Evolutionary conservation across 2,113 vertebrate genomes (phyloP).

Genomic region (Oryzias curvinotus): DNA sequence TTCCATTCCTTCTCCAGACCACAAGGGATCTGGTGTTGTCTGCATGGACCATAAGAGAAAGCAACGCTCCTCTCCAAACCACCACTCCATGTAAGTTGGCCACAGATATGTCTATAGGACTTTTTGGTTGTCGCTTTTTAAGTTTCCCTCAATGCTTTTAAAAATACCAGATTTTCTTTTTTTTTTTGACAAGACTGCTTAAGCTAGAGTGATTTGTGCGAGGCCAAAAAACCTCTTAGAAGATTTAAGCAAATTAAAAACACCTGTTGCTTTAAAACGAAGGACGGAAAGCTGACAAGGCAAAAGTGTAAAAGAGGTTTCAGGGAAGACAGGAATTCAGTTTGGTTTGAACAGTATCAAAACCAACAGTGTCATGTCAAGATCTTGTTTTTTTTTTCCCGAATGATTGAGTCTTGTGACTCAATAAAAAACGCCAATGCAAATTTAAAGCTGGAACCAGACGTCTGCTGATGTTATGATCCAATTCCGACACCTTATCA

Average conservation of each 20-base stretch:
- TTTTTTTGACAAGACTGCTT: background rate
- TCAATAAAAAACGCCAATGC: slow-evolving; percentile 24
- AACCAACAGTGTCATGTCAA: background rate
- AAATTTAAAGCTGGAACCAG: slow-evolving; percentile 18
- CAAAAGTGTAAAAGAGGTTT: slow-evolving; percentile 4
- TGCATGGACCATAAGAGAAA: slow-evolving; percentile 55
- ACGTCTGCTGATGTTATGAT: slow-evolving; percentile 32
- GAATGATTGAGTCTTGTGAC: slow-evolving; percentile 4
- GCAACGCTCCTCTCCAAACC: slow-evolving; percentile 53
- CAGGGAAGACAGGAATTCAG: slow-evolving; percentile 8
- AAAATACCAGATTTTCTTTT: slow-evolving; percentile 53
- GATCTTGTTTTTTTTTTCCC: background rate
- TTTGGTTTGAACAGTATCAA: slow-evolving; percentile 33
- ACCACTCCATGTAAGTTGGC: slow-evolving; percentile 59
- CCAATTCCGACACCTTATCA: slow-evolving; percentile 29
- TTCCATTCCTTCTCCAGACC: slow-evolving; percentile 58
- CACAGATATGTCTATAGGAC: slow-evolving; percentile 64
- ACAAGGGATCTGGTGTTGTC: slow-evolving; percentile 58
- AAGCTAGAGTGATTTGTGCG: background rate
- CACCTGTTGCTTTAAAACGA: slow-evolving; percentile 2
- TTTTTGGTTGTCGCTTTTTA: slow-evolving; percentile 32
- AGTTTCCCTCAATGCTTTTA: slow-evolving; percentile 37
- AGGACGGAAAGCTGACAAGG: background rate
- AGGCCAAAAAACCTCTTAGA: slow-evolving; percentile 7
- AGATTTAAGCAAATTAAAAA: slow-evolving; percentile 37